phyloP scores from a whole-genome alignment of 2,888 invertebrate species.

The Drosophila meridionalis region DNA sequence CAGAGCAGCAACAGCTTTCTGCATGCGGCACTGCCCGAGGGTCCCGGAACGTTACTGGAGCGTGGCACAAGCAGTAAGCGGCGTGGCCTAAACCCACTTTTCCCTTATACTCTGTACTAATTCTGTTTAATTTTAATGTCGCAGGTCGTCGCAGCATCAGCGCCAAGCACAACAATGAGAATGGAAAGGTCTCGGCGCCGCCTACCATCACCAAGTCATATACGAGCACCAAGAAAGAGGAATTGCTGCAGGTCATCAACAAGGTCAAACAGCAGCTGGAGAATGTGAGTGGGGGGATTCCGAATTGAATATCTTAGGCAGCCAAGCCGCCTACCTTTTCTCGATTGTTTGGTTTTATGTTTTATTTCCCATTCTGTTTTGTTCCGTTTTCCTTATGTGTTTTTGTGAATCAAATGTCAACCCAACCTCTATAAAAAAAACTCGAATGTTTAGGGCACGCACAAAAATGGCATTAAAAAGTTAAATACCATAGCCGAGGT shows the following conservation, averaged over 20 bases:
- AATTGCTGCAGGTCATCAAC: slow-evolving; percentile 92
- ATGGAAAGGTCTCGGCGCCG: slow-evolving; percentile 76
- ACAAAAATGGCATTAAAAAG: slow-evolving; percentile 83
- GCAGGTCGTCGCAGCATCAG: slow-evolving; percentile 88
- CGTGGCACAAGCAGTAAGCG: slow-evolving; percentile 83
- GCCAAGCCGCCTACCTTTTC: neutral
- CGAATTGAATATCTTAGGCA: neutral
- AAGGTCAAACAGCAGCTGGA: slow-evolving; percentile 94
- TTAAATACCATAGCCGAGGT: slow-evolving; percentile 84
- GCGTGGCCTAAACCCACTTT: slow-evolving; percentile 8
- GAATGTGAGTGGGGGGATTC: slow-evolving; percentile 88
- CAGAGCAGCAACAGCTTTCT: slow-evolving; percentile 83
- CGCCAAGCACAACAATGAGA: slow-evolving; percentile 86
- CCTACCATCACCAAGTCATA: slow-evolving; percentile 85
- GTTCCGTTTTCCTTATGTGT: slow-evolving; percentile 42
- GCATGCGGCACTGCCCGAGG: slow-evolving; percentile 84
- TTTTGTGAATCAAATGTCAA: slow-evolving; percentile 25
- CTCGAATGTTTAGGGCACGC: slow-evolving; percentile 81
- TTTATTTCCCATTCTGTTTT: slow-evolving; percentile 20
- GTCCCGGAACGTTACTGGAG: slow-evolving; percentile 83
- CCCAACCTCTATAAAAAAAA: slow-evolving; percentile 19
- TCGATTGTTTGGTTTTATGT: slow-evolving; percentile 32
- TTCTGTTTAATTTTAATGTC: neutral
- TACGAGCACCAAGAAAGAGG: slow-evolving; percentile 87
- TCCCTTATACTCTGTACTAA: neutral